Base-by-base conservation (phyloP, 2,888 invertebrate species). In the Autographa pulchrina region DNA sequence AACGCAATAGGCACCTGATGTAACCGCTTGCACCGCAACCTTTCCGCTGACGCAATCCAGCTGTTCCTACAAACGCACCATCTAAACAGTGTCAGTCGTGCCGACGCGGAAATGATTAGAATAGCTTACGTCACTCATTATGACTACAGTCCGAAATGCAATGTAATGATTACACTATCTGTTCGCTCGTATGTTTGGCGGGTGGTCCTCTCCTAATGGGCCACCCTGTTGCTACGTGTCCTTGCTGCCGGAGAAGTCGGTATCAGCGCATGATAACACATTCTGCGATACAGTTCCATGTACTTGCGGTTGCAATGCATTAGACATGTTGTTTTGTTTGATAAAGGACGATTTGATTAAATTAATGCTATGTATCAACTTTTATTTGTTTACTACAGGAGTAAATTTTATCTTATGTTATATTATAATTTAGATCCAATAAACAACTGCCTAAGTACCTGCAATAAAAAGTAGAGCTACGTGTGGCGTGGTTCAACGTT, bases 31-130 rank as follows among this genome's bases (percentile, higher is more conserved):
- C 88, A 89, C 90, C 89, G 91, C 92, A 94, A 93, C 93, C 93
- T 94, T 92, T 93, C 92, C 92, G 93, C 88, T 94, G 92, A 94
- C 91, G 94, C 93, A 94, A 95, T 85, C 83, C 87, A 82, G 88
- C 87, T 88, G 88, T 89, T 90, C 90, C 90, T 89, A 88, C 83
- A 71, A 74, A 75, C 78, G 83, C 82, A 81, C 86, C 86, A 88
- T 89, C 90, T 88, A 88, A 92, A 92, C 88, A 91, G 89, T 92
- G 92, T 88, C 90, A 91, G 90, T 87, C 84, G 86, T 85, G 86
- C 83, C 87, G 87, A 92, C 86, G 88, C 93, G 93, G 93, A 93
- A 93, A 92, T 92, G 89, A 91, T 92, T 89, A 90, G 83, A 89
- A 88, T 89, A 75, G n/a, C 88, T 92, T 92, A 90, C 90, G 86